These are phyloP conservation scores for Synergus umbraculus DNA, from an alignment of 2,888 invertebrate species.

Conservation along the genomic window DNA sequence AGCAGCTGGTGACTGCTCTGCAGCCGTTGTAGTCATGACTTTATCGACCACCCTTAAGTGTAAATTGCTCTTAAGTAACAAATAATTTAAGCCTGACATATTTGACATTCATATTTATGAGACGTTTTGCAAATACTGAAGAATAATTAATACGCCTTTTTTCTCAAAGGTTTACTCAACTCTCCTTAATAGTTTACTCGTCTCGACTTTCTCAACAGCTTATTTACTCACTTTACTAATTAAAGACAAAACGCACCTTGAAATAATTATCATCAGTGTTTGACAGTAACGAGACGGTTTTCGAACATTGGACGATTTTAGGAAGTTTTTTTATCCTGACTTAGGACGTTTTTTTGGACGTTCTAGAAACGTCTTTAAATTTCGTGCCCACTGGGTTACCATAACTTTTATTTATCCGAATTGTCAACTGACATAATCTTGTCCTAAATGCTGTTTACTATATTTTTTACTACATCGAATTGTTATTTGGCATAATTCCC, in stretches of 20 bases:
- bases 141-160: not conserved
- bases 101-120: constrained; percentile 29
- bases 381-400: no score
- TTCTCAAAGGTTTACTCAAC: not conserved
- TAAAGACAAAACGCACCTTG: not conserved
- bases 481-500: no score
- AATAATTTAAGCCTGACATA: constrained; percentile 13
- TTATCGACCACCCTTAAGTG: constrained; percentile 34
- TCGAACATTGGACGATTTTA: no score
- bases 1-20: constrained; percentile 6
- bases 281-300: no score
- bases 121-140: not conserved
- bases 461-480: no score
- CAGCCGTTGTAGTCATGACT: not conserved
- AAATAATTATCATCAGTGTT: no score
- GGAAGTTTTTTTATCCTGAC: no score
- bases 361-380: no score
- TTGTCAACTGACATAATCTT: no score
- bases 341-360: no score
- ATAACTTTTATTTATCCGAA: no score
- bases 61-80: constrained; percentile 10
- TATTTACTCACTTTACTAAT: not conserved
- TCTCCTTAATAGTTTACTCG: not conserved
- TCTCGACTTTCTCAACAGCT: not conserved
- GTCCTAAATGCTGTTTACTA: no score